Conservation (phyloP, 2,113 vertebrate species). For the Electrona antarctica region DNA sequence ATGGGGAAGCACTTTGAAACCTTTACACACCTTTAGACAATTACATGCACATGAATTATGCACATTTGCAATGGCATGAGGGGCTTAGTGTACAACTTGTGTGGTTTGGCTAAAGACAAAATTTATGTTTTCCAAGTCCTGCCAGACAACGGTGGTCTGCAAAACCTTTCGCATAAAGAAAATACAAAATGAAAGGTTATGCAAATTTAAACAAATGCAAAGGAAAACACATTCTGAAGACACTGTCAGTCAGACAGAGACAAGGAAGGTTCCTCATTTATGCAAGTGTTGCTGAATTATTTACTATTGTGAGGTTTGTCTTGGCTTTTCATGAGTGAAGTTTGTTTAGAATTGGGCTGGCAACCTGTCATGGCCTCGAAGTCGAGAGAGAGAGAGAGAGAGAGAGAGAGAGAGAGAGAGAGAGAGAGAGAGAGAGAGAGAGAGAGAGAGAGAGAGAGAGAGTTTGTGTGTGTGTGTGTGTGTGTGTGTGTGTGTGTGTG, state of each 20-base stretch:
- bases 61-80: neutral
- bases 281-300: constrained; percentile 72
- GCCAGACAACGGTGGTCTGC: neutral
- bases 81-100: neutral
- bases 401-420: neutral
- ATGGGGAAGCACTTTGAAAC: neutral
- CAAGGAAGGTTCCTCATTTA: constrained; percentile 57
- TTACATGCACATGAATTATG: constrained; percentile 8
- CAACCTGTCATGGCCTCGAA: constrained; percentile 60
- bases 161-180: constrained; percentile 3
- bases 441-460: too few species aligned
- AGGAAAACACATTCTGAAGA: constrained; percentile 9
- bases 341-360: constrained; percentile 71
- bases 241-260: constrained; percentile 41
- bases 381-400: constrained; percentile 12
- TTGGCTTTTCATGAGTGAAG: constrained; percentile 61
- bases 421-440: too few species aligned
- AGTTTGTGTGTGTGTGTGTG: neutral
- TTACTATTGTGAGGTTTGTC: constrained; percentile 66
- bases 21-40: neutral
- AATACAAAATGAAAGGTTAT: neutral
- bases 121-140: neutral
- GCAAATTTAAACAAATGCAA: neutral
- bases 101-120: neutral
- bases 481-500: constrained; percentile 26